These are phyloP conservation scores for Cynaeus angustus DNA, from an alignment of 2,888 invertebrate genomes.

Conservation along the genomic window DNA sequence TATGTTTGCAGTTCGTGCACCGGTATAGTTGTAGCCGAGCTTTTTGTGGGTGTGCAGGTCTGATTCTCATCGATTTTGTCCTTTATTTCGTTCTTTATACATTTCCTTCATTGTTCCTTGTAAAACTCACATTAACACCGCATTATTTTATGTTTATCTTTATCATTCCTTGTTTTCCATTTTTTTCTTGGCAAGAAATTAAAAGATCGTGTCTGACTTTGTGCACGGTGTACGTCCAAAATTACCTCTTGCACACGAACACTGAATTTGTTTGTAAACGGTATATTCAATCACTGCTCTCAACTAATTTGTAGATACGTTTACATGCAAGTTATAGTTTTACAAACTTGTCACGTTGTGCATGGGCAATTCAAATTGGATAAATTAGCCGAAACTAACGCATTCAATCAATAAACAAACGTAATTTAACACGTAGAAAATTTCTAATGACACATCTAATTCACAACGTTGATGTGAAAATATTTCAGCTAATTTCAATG, in stretches of 20 bases:
- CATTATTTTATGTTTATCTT: constrained; percentile 1
- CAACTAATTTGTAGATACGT: constrained; percentile 18
- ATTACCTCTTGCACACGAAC: constrained; percentile 1
- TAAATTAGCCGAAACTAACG: constrained; percentile 4
- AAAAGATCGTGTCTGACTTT: background rate
- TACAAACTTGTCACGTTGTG: constrained; percentile 2
- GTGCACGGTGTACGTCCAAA: background rate
- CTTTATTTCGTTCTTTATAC: constrained; percentile 2
- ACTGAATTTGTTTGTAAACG: constrained; percentile 9
- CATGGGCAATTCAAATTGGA: background rate
- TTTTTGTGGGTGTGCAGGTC: background rate
- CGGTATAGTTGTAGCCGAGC: constrained; percentile 1
- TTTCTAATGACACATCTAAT: no score
- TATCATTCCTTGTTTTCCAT: background rate
- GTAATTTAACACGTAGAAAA: background rate
- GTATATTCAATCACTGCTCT: constrained; percentile 11
- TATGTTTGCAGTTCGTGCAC: constrained; percentile 4
- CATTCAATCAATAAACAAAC: constrained; percentile 1
- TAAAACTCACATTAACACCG: constrained; percentile 4
- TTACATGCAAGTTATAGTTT: background rate
- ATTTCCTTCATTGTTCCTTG: background rate
- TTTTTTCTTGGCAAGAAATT: background rate
- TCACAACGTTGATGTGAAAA: no score
- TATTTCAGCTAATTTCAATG: no score
- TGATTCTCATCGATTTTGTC: constrained; percentile 4